Percentiles rank a stretch among this genome's conserved stretches.
These are phyloP conservation scores for Macaria liturata DNA, from an alignment of 2,888 invertebrate genomes.

Conservation along the genomic window DNA sequence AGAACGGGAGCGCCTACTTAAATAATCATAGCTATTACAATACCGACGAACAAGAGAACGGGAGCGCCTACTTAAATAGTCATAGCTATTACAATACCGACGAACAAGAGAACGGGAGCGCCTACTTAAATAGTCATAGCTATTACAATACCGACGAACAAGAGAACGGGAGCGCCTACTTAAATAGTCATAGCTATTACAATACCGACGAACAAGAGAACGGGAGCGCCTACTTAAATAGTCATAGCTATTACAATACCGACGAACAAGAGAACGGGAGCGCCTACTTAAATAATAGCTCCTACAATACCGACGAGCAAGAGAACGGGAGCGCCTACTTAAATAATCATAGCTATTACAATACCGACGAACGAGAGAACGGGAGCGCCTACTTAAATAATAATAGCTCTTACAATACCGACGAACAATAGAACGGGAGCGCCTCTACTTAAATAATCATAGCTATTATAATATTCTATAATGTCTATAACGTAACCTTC, in stretches of 20 bases:
- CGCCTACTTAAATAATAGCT: slow-evolving; percentile 55
- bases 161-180: slow-evolving; percentile 65
- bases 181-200: slow-evolving; percentile 42
- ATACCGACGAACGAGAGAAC: slow-evolving; percentile 35
- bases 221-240: slow-evolving; percentile 67
- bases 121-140: slow-evolving; percentile 50
- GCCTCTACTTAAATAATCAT: slow-evolving; percentile 5
- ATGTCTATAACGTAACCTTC: slow-evolving; percentile 55
- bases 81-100: too few relatives aligned
- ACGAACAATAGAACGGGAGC: too few relatives aligned
- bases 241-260: slow-evolving; percentile 6
- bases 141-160: too few relatives aligned
- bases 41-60: slow-evolving; percentile 44
- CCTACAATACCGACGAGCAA: too few relatives aligned
- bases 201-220: too few relatives aligned
- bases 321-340: slow-evolving; percentile 68
- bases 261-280: too few relatives aligned
- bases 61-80: slow-evolving; percentile 62
- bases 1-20: slow-evolving; percentile 67
- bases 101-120: slow-evolving; percentile 58
- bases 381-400: slow-evolving; percentile 1
- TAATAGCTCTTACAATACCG: too few relatives aligned
- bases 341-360: slow-evolving; percentile 40
- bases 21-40: slow-evolving; percentile 37
- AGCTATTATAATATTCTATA: neutral